phyloP scores from a whole-genome alignment of 2,888 invertebrate genomes.

The Acleris cristana region DNA sequence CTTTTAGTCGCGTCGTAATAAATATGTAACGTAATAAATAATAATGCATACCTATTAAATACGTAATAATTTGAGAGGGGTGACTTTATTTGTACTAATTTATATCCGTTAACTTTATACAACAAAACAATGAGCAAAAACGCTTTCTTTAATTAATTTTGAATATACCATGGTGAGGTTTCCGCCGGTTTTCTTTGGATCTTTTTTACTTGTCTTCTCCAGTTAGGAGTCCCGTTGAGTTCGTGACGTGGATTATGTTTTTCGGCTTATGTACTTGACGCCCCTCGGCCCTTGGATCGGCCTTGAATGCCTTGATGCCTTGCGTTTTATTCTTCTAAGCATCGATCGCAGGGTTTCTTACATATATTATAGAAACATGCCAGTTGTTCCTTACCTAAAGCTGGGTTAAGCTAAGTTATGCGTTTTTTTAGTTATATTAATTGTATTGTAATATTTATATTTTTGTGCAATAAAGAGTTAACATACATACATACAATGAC shows the following conservation, averaged over 20 bases:
- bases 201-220: conserved; percentile 49
- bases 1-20: too few relatives aligned
- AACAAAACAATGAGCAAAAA: background rate
- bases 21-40: too few relatives aligned
- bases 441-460: too few relatives aligned
- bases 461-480: too few relatives aligned
- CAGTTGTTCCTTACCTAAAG: background rate
- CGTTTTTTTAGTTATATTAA: too few relatives aligned
- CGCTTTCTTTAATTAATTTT: conserved; percentile 20
- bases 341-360: conserved; percentile 7
- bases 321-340: conserved; percentile 23
- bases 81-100: too few relatives aligned
- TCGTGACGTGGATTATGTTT: conserved; percentile 69
- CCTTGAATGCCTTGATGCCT: conserved; percentile 18
- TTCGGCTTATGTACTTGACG: conserved; percentile 62
- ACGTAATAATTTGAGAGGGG: too few relatives aligned
- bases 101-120: background rate
- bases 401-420: too few relatives aligned
- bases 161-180: conserved; percentile 13
- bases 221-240: conserved; percentile 53
- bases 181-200: conserved; percentile 4
- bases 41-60: too few relatives aligned
- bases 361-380: background rate
- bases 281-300: conserved; percentile 44
- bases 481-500: too few relatives aligned